These are phyloP conservation scores for Sinosuthora webbiana DNA, from an alignment of 2,113 vertebrate genomes.

Conservation along the genomic window DNA sequence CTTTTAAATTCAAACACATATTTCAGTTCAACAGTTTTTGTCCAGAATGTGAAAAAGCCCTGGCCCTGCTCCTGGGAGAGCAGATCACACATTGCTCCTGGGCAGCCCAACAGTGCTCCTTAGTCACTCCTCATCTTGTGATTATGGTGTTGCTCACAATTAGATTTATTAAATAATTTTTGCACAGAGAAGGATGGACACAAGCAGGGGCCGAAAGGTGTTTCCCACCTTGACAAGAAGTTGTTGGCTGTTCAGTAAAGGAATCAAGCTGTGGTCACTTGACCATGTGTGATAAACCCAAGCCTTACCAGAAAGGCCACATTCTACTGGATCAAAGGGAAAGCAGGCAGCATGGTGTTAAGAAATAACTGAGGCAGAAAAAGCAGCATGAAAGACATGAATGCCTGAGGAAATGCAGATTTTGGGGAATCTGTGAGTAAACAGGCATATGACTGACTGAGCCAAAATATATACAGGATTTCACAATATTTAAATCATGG, in stretches of 20 bases:
- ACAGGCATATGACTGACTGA: conserved; percentile 67
- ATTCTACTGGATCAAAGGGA: background rate
- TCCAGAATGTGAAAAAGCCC: background rate
- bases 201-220: background rate
- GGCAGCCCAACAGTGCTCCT: background rate
- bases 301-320: background rate
- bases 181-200: background rate
- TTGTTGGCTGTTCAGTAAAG: background rate
- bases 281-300: rapidly evolving
- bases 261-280: background rate
- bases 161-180: background rate
- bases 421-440: conserved; percentile 72
- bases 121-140: background rate
- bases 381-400: conserved; percentile 60
- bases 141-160: background rate
- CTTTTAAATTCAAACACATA: background rate
- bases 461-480: conserved; percentile 69
- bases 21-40: background rate
- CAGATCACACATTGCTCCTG: background rate
- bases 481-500: conserved; percentile 71
- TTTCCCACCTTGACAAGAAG: background rate
- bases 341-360: conserved; percentile 36
- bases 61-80: background rate
- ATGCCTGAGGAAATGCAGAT: conserved; percentile 68
- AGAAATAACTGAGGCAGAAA: conserved; percentile 61